Conservation (phyloP, 2,888 invertebrate species). For the Melanophora roralis region DNA sequence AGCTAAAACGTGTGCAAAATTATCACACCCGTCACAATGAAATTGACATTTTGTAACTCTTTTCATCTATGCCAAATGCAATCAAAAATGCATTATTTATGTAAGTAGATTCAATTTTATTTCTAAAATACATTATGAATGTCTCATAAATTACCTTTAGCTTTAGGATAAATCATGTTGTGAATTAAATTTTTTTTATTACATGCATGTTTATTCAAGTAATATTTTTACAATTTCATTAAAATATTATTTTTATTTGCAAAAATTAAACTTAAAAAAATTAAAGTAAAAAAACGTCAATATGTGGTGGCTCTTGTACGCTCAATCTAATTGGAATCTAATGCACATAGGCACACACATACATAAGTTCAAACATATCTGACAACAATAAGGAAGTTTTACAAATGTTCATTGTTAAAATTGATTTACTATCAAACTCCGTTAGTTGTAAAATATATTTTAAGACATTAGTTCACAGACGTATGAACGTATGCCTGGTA, state of each 20-base stretch:
- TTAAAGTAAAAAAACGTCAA: not conserved
- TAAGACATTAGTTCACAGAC: slow-evolving; percentile 26
- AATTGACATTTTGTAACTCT: too few relatives aligned
- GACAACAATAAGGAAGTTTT: slow-evolving; percentile 60
- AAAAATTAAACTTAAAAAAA: not conserved
- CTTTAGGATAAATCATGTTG: not conserved
- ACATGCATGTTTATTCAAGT: not conserved
- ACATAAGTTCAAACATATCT: too few relatives aligned
- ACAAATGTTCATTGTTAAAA: slow-evolving; percentile 34
- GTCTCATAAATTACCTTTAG: not conserved
- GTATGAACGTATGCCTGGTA: too few relatives aligned
- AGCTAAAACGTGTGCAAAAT: too few relatives aligned
- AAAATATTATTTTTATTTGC: slow-evolving; percentile 32
- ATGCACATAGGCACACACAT: too few relatives aligned
- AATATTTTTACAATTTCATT: not conserved
- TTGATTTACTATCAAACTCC: slow-evolving; percentile 47
- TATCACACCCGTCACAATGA: too few relatives aligned
- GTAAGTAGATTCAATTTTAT: not conserved
- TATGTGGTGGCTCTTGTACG: slow-evolving; percentile 29
- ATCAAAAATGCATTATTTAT: too few relatives aligned
- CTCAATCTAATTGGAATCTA: slow-evolving; percentile 45
- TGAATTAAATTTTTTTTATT: not conserved
- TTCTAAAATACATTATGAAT: not conserved
- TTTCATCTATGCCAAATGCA: too few relatives aligned
- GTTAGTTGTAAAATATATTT: slow-evolving; percentile 12